A percentile compares a stretch with the other conserved stretches of the same genome.
Conservation (phyloP, 2,113 vertebrate species). For the Silurus glanis region DNA sequence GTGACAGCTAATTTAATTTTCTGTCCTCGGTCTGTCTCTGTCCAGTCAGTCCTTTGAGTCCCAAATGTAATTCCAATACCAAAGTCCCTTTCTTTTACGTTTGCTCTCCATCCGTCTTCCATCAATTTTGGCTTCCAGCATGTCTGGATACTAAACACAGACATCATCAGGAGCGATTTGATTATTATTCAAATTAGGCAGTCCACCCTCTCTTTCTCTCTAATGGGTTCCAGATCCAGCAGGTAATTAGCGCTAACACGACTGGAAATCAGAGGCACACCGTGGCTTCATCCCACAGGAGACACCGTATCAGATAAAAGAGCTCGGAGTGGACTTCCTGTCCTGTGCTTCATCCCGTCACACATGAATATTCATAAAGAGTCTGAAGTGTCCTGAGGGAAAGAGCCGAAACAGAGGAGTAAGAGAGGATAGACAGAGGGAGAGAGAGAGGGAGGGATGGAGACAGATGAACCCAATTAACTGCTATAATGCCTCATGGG, state of each 20-base stretch:
- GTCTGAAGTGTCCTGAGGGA: slow-evolving; percentile 7
- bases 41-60: background rate
- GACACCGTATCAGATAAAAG: slow-evolving; percentile 32
- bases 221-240: slow-evolving; percentile 18
- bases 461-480: slow-evolving; percentile 34
- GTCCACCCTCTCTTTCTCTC: slow-evolving; percentile 1
- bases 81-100: background rate
- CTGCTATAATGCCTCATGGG: slow-evolving; percentile 17
- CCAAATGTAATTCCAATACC: background rate
- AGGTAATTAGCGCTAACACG: slow-evolving; percentile 10
- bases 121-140: background rate
- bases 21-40: background rate
- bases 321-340: slow-evolving; percentile 11
- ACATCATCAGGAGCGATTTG: slow-evolving; percentile 9
- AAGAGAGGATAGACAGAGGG: background rate
- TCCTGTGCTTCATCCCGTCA: slow-evolving; percentile 8
- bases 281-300: background rate
- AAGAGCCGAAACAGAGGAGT: background rate
- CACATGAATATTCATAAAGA: slow-evolving; percentile 38
- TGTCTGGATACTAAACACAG: slow-evolving; percentile 4
- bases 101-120: background rate
- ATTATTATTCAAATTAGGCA: slow-evolving; percentile 34
- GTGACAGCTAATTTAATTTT: background rate
- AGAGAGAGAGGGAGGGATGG: background rate
- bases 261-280: slow-evolving; percentile 1